phyloP scores from a whole-genome alignment of 1,140 invertebrate genomes.

The Aleiodes sp. region DNA sequence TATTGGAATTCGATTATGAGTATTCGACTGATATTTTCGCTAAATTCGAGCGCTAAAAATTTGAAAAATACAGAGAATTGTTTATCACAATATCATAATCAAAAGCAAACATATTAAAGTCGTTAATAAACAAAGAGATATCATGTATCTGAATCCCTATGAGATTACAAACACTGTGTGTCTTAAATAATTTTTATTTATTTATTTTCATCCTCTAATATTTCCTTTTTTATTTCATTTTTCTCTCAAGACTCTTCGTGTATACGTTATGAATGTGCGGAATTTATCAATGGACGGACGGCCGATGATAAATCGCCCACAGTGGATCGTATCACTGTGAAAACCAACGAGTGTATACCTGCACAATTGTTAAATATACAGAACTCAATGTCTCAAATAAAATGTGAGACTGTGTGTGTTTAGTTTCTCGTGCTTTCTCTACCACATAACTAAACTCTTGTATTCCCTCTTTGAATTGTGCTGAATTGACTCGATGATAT shows the following conservation, averaged over 20 bases:
- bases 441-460: not conserved
- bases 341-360: not conserved
- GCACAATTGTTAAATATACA: not conserved
- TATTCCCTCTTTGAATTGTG: not conserved
- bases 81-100: too few species aligned
- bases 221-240: conserved; percentile 1
- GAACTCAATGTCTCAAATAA: too few species aligned
- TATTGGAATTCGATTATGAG: too few species aligned
- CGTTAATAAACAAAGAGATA: too few species aligned
- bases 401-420: not conserved
- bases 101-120: too few species aligned
- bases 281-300: conserved; percentile 64
- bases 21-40: too few species aligned
- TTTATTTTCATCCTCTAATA: too few species aligned
- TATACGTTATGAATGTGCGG: conserved; percentile 59
- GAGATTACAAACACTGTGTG: too few species aligned
- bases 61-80: too few species aligned
- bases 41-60: too few species aligned
- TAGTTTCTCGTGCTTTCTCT: not conserved
- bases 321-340: conserved; percentile 52
- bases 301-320: conserved; percentile 63
- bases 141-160: too few species aligned
- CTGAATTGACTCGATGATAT: not conserved
- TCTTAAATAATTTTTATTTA: too few species aligned
- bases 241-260: not conserved